A percentile compares a stretch with the other conserved stretches of the same genome.
Evolutionary conservation across 2,797 vertebrate species (phyloP).

Genomic region (Streptopelia turtur): DNA sequence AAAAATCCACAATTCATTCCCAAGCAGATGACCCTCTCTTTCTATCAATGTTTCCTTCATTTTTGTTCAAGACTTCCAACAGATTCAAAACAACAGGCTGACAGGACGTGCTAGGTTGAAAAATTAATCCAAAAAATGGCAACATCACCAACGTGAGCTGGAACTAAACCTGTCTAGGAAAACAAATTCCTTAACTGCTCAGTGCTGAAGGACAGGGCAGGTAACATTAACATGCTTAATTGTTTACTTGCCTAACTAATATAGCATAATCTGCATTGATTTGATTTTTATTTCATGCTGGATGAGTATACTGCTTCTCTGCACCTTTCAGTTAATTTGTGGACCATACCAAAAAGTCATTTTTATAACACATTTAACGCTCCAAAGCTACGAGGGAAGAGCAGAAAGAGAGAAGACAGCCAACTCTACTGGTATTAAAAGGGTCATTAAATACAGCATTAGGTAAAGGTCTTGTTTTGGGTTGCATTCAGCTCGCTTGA

Average conservation of each 20-base stretch:
- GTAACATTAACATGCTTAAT: constrained; percentile 66
- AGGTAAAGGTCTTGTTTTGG: constrained; percentile 70
- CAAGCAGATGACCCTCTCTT: neutral
- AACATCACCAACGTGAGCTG: neutral
- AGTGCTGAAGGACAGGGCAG: constrained; percentile 69
- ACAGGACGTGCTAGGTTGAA: neutral
- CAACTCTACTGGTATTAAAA: constrained; percentile 84
- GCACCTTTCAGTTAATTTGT: constrained; percentile 73
- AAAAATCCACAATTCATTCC: neutral
- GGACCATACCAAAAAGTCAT: constrained; percentile 79
- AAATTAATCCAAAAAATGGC: neutral
- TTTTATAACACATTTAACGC: constrained; percentile 79
- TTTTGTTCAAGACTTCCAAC: neutral
- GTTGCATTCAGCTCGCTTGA: constrained; percentile 31
- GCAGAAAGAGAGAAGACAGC: constrained; percentile 77
- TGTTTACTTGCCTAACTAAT: constrained; percentile 70
- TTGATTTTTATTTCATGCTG: constrained; percentile 80
- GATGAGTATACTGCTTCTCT: constrained; percentile 69
- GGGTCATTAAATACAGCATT: constrained; percentile 86
- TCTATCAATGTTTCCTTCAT: neutral
- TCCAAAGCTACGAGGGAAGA: constrained; percentile 76
- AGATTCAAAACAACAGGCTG: neutral
- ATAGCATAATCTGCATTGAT: constrained; percentile 61
- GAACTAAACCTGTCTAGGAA: neutral
- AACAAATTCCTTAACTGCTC: constrained; percentile 14